Conservation (phyloP, 2,888 invertebrate species). For the Trichogramma dendrolimi region DNA sequence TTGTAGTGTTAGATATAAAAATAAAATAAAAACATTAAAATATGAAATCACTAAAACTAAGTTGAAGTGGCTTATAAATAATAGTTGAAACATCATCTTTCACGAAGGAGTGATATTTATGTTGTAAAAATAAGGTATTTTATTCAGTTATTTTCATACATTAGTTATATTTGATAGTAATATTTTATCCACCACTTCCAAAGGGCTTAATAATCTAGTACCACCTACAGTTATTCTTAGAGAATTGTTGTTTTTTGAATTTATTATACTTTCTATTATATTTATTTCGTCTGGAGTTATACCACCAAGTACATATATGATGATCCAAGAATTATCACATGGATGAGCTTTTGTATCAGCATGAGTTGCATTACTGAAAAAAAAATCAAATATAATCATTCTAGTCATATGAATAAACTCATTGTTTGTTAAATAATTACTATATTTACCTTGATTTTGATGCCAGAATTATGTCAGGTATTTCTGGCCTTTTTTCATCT, state of each 20-base stretch:
- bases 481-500: constrained; percentile 58
- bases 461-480: constrained; percentile 56
- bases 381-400: background rate
- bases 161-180: constrained; percentile 39
- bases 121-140: constrained; percentile 1
- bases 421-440: background rate
- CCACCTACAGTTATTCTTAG: constrained; percentile 43
- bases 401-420: background rate
- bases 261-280: constrained; percentile 49
- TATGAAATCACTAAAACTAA: constrained; percentile 27
- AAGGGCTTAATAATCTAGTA: constrained; percentile 44
- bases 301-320: constrained; percentile 66
- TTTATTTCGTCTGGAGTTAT: constrained; percentile 63
- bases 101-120: background rate
- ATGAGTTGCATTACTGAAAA: constrained; percentile 59
- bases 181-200: constrained; percentile 43
- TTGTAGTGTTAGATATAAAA: constrained; percentile 27
- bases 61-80: constrained; percentile 24
- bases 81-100: background rate
- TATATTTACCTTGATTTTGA: background rate
- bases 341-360: constrained; percentile 58
- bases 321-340: constrained; percentile 61
- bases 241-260: constrained; percentile 26
- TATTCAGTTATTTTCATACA: constrained; percentile 14
- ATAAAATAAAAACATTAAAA: constrained; percentile 11